Conservation (phyloP, 2,113 vertebrate species). For the Anolis sagrei region DNA sequence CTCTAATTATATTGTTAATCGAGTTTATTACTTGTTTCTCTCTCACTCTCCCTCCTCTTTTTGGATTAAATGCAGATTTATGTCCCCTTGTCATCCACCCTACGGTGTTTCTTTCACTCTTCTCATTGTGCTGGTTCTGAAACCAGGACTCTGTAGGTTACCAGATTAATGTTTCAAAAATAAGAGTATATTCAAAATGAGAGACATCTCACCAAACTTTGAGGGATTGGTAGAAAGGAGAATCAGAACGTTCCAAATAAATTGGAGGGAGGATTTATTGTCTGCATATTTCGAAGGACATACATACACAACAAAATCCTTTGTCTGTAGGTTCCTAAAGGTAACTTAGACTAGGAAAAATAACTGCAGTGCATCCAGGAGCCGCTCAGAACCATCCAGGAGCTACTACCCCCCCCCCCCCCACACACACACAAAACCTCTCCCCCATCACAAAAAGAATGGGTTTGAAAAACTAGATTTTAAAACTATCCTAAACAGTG, state of each 20-base stretch:
- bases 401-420: too few species aligned
- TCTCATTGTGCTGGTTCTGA: neutral
- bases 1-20: conserved; percentile 48
- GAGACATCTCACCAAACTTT: neutral
- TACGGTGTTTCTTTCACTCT: neutral
- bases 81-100: neutral
- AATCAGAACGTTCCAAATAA: neutral
- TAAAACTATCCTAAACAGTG: too few species aligned
- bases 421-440: too few species aligned
- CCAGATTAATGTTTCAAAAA: neutral
- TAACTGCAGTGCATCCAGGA: too few species aligned
- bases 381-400: neutral
- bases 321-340: neutral
- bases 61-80: conserved; percentile 40
- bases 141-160: neutral
- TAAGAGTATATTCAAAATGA: neutral
- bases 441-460: too few species aligned
- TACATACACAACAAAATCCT: neutral
- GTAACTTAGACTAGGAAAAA: neutral
- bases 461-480: too few species aligned
- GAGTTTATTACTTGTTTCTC: conserved; percentile 38
- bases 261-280: neutral
- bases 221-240: neutral
- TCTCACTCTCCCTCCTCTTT: neutral
- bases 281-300: neutral